phyloP scores from a whole-genome alignment of 2,113 vertebrate species.

The Poicephalus meyeri region DNA sequence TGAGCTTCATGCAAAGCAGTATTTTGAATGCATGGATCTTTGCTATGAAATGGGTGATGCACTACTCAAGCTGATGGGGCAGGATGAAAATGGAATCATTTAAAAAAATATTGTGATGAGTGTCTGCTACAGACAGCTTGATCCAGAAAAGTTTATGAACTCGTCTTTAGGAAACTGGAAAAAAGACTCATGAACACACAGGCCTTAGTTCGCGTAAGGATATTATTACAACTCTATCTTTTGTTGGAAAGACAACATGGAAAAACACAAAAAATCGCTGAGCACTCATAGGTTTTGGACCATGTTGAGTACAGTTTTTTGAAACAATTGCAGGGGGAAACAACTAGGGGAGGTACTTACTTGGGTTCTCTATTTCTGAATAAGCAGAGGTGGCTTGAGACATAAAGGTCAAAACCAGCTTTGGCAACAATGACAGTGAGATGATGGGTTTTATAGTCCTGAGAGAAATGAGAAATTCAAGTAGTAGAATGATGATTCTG shows the following conservation, averaged over 20 bases:
- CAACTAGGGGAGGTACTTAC: neutral
- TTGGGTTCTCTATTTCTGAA: accelerated
- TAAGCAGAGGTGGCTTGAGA: neutral
- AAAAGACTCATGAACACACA: neutral
- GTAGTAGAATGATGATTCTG: neutral
- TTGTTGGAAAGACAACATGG: neutral
- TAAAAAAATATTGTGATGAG: neutral
- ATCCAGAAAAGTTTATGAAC: neutral
- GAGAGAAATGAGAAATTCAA: neutral
- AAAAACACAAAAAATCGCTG: neutral
- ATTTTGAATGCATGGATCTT: neutral
- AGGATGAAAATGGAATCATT: neutral
- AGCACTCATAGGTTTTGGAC: neutral
- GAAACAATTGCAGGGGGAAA: neutral
- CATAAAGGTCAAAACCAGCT: neutral
- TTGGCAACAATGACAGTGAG: neutral
- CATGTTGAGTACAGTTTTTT: neutral
- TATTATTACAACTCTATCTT: neutral
- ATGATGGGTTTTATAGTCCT: neutral
- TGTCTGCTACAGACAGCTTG: neutral
- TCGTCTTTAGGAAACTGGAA: neutral
- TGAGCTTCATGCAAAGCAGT: neutral
- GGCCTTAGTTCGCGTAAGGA: too few species aligned
- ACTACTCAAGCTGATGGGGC: neutral
- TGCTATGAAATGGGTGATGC: neutral